Base-by-base conservation (phyloP, 2,888 invertebrate species). In the Perizoma affinitatum region DNA sequence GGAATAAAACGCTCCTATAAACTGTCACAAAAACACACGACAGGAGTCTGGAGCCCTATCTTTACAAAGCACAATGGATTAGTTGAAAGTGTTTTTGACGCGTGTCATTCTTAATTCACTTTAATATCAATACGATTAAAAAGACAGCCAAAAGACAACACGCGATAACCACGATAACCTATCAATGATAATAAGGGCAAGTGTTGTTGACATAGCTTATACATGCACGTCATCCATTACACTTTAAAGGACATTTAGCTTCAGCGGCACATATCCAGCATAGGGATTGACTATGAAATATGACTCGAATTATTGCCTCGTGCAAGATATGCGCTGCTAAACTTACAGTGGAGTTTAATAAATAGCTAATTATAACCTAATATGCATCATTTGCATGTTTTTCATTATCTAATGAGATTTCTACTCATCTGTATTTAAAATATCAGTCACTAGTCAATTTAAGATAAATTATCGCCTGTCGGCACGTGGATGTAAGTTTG, bases 361-460 rank as follows among this genome's bases (percentile, higher is more conserved):
- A 87, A 87, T 83, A 87, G 76, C 82, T 87, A 87, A 82, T 87
- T 87, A 83, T 85, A 78, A 83, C 80, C 83, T 86, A 87, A 86
- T 79, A 78, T 79, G 71, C 73, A 77, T 78, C 70, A 65, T 63
- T 73, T 75, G 75, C 79, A 81, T 79, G 79, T 80, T 81, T 80
- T 83, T 81, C 87, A 87, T 83, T 77, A 79, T 76, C 87, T 88
- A 87, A 86, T 88, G 87, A 88, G 87, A 87, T 88, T 87, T 85
- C 83, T 80, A 80, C 79, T 79, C 64, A 80, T 83, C 82, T 86
- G 87, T 78, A 80, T 81, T 79, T 77, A 74, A 79, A 78, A 82
- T 81, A 84, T 85, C 82, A 87, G 82, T 86, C 83, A 82, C 82
- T 82, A 84, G 74, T 78, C 71, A 71, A 73, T 72, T 69, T 58